Conservation (phyloP, 2,888 invertebrate genomes). For the Tholera decimalis region DNA sequence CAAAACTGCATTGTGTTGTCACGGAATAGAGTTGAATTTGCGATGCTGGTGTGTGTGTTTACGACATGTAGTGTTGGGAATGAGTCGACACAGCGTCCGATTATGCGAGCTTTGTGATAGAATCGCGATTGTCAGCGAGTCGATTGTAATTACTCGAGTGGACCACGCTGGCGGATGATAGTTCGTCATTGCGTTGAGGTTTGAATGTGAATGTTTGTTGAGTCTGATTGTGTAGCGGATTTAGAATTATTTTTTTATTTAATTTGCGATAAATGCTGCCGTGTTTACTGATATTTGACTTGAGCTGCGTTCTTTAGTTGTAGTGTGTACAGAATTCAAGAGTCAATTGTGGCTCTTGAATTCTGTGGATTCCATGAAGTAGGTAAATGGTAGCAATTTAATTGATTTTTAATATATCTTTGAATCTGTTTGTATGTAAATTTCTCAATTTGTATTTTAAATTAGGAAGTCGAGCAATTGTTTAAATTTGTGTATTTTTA, state of each 20-base stretch:
- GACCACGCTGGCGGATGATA: constrained; percentile 74
- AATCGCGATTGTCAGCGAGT: constrained; percentile 91
- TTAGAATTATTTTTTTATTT: constrained; percentile 60
- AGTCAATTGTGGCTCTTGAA: background rate
- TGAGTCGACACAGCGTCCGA: constrained; percentile 86
- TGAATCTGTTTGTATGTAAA: too few species aligned
- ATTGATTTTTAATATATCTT: too few species aligned
- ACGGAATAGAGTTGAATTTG: constrained; percentile 62
- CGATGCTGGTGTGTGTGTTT: constrained; percentile 64
- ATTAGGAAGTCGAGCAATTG: too few species aligned
- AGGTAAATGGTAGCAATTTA: background rate
- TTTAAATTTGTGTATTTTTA: too few species aligned
- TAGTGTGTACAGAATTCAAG: too few species aligned
- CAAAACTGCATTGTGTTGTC: constrained; percentile 40
- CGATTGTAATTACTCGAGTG: constrained; percentile 90
- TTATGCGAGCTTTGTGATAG: constrained; percentile 90
- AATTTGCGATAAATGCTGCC: constrained; percentile 40
- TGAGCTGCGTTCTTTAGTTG: background rate
- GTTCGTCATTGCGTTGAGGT: constrained; percentile 77
- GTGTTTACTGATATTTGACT: constrained; percentile 29
- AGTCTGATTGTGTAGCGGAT: constrained; percentile 65
- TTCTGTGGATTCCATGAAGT: background rate
- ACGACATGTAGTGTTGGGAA: constrained; percentile 74
- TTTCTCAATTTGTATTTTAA: too few species aligned
- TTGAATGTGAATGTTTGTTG: constrained; percentile 81